Base-by-base conservation (phyloP, 2,888 invertebrate genomes). In the Sarcophaga subvicina region DNA sequence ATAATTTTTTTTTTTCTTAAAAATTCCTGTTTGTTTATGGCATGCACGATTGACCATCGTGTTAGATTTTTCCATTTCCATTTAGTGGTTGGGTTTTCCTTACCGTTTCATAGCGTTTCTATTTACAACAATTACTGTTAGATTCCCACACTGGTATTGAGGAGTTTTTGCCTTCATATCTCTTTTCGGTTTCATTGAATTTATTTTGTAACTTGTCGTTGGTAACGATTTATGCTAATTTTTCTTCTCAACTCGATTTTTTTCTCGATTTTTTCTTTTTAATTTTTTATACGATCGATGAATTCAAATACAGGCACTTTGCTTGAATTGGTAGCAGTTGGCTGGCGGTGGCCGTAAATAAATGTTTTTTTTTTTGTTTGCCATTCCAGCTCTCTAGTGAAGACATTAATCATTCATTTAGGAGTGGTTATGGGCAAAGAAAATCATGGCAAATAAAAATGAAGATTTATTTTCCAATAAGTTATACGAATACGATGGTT, bases 351-450 rank as follows among this genome's bases (percentile, higher is more conserved):
- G 72, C 37, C 6, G 49, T n/a, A 49, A 37, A 37, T 25, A 22
- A 17, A 14, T 54, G 25, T n/a, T 63, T 1, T 67, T 49, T 1
- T 67, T 49, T 69, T 14, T 49, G 8, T 72, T 25, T 63, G 14
- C 45, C 45, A 17, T 12, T 25, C 22, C n/a, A 54, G 10, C 37
- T 1, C 37, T 83, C 62, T 63, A 70, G 73, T 78, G 64, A 87
- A 87, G 86, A 81, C 83, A 83, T 87, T 83, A 87, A 87, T 84
- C 86, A 87, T 81, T 81, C 70, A 79, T 75, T 87, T 81, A 81
- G 86, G 86, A 83, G 86, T 81, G 80, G 83, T 77, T 45, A 8
- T 70, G 14, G 14, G 47, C 59, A 37, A 47, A 17, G 67, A 67
- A 67, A 27, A 62, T 66, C 54, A 20, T 59, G 12, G n/a, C 49